A percentile compares a stretch with the other conserved stretches of the same genome.
Evolutionary conservation across 2,113 vertebrate species (phyloP).

Genomic region (Burhinus bistriatus): DNA sequence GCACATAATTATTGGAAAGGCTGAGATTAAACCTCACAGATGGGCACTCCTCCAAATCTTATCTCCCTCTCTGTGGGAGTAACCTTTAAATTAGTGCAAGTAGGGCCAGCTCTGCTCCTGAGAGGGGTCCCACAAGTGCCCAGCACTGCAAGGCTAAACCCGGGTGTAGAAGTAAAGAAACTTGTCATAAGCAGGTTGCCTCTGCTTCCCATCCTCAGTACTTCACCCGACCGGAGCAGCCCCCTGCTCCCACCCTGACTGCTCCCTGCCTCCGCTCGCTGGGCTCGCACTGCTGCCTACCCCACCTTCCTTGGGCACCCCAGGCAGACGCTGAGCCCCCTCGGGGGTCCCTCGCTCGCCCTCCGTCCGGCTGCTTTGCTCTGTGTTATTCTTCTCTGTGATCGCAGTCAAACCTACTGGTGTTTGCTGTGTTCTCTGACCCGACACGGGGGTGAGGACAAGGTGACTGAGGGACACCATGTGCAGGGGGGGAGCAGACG

Average conservation of each 20-base stretch:
- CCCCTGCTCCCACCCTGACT: not conserved
- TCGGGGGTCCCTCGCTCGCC: not conserved
- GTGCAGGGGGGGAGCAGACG: not conserved
- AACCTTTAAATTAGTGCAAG: not conserved
- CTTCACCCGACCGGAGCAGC: not conserved
- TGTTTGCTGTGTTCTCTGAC: not conserved
- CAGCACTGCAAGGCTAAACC: not conserved
- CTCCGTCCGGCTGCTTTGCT: not conserved
- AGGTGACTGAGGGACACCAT: not conserved
- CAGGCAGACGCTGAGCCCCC: not conserved
- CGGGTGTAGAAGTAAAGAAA: not conserved
- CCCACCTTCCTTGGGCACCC: not conserved
- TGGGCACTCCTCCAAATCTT: constrained; percentile 8
- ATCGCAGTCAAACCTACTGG: accelerated
- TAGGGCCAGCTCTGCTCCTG: not conserved
- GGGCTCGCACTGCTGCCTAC: not conserved
- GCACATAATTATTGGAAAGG: not conserved
- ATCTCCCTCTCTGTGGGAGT: not conserved
- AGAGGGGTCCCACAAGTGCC: not conserved
- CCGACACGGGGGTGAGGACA: not conserved
- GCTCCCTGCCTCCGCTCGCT: not conserved
- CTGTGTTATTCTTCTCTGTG: accelerated
- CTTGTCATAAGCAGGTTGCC: not conserved
- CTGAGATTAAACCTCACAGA: not conserved
- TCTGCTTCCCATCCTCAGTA: not conserved